Base-by-base conservation (phyloP, 1,140 invertebrate genomes). In the Nixonia krombeini region DNA sequence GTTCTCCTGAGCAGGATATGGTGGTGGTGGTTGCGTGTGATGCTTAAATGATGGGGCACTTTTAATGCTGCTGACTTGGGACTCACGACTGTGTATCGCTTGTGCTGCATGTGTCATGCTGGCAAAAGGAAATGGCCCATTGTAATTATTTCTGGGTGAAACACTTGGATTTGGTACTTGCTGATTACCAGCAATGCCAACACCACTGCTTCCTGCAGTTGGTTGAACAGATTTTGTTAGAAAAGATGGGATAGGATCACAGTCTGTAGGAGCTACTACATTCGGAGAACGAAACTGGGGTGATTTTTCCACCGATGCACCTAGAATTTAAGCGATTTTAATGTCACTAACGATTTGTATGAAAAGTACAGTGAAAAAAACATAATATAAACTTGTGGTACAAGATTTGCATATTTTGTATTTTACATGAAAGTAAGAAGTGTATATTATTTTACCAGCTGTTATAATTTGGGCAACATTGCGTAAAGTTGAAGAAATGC, bases 101-200 rank as follows among this genome's bases (percentile, higher is more conserved):
- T 87, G 88, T 3, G 89, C 89, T 41, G 93, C 93, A 75, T 95
- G 94, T 44, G 93, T 94, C 94, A 96, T 95, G 80, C 93, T 95
- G 65, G 93, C 91, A 79, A 95, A 96, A 10, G 94, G 93, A 83
- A 92, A 95, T 71, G 89, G 89, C 33, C 88, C 87, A 70, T 87
- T 87, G 66, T 87, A 88, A 56, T 80, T 82, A 55, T 73, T 90
- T 84, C 85, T 85, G 72, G 80, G 50, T 7, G 82, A 73, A 17
- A 74, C 58, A 49, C 57, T 74, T 1, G 82, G 62, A 47, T 79
- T 73, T 6, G 65, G 58, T 2, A 63, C 56, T 23, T 72, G 69
- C 42, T 79, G 80, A 23, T 46, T 75, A 17, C 72, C 70, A 8
- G 75, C 35, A 7, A 72, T 44, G 13, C 63, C 45, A 50, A 76